A percentile compares a stretch with the other conserved stretches of the same genome.
Conservation (phyloP, 2,797 vertebrate species). For the Eulemur mongoz region DNA sequence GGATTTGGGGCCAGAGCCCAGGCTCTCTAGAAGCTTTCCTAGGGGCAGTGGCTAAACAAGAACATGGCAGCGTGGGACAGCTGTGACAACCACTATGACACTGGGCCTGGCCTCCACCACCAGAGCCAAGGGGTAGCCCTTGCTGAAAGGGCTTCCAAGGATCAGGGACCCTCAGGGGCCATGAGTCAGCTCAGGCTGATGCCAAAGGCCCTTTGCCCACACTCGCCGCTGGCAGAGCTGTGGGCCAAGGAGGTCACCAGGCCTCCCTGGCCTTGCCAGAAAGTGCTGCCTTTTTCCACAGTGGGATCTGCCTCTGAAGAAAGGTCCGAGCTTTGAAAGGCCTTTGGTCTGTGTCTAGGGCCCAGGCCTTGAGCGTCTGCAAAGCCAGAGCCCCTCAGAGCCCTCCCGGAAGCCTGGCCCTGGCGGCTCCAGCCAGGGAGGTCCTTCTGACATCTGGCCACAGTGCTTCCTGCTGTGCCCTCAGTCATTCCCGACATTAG, state of each 20-base stretch:
- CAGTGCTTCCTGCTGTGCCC: not conserved
- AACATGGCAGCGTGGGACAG: too few relatives aligned
- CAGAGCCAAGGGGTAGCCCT: not conserved
- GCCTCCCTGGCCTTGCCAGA: not conserved
- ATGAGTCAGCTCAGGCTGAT: not conserved
- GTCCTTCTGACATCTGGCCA: not conserved
- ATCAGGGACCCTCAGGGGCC: not conserved
- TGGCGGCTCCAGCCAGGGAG: not conserved
- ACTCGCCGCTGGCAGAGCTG: rapidly evolving
- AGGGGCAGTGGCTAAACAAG: not conserved
- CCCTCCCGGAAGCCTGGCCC: not conserved
- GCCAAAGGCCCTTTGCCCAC: not conserved
- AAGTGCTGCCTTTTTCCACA: not conserved
- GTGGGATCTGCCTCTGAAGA: not conserved
- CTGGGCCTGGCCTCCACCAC: not conserved
- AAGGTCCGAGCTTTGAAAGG: not conserved
- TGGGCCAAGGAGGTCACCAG: not conserved
- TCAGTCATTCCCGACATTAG: too few relatives aligned
- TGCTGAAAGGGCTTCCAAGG: not conserved
- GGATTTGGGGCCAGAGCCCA: not conserved
- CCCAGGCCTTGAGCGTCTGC: not conserved
- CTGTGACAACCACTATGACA: rapidly evolving
- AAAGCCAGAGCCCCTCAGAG: not conserved
- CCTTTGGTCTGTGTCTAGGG: not conserved
- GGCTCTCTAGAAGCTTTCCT: not conserved